These are phyloP conservation scores for Clarias macrocephalus DNA, from an alignment of 2,113 vertebrate genomes.

Conservation along the genomic window DNA sequence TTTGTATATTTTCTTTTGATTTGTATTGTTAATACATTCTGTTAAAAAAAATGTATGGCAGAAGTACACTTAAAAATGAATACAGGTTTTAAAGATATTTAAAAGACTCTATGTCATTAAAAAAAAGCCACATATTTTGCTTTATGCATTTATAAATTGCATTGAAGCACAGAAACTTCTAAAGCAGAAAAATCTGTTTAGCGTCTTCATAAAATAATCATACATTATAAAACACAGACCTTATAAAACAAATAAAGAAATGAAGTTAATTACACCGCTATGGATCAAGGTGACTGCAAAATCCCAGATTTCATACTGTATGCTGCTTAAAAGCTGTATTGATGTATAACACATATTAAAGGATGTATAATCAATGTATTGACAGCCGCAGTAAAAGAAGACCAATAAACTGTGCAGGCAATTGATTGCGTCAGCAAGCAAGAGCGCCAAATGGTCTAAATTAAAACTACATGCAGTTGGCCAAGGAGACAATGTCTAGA, in stretches of 20 bases:
- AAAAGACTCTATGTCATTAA: no score
- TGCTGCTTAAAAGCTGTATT: neutral
- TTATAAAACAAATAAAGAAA: neutral
- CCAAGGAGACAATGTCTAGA: neutral
- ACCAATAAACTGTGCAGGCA: neutral
- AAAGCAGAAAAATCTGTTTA: neutral
- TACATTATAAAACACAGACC: neutral
- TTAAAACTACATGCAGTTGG: neutral
- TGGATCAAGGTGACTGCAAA: neutral
- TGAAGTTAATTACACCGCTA: no score
- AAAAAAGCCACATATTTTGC: neutral
- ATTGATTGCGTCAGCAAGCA: neutral
- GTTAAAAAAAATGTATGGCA: neutral
- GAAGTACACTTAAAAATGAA: neutral
- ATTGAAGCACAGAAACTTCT: neutral
- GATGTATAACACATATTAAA: no score
- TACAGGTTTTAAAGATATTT: no score
- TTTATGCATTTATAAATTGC: neutral
- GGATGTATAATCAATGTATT: neutral
- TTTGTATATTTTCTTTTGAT: neutral
- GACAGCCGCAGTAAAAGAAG: neutral
- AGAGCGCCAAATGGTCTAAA: neutral
- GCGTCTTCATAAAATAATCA: neutral
- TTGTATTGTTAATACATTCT: neutral
- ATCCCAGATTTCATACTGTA: neutral